Percentiles rank a stretch among this genome's conserved stretches.
Evolutionary conservation across 2,113 vertebrate genomes (phyloP).

Genomic region (Corydoras maculifer): DNA sequence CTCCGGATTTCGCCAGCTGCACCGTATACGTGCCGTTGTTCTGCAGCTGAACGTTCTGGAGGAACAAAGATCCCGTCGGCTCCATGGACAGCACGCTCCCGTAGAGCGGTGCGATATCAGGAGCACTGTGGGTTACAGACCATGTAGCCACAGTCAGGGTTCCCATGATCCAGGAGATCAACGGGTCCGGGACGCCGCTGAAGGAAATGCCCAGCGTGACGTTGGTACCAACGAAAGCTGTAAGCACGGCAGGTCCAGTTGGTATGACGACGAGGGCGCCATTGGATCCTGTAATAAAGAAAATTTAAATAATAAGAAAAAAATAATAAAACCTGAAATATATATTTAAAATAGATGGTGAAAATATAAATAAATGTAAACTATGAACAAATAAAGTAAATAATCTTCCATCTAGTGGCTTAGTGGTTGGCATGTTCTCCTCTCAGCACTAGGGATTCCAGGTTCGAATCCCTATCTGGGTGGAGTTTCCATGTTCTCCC

Average conservation of each 20-base stretch:
- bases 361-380: neutral
- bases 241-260: slow-evolving; percentile 15
- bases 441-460: too few species aligned
- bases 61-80: slow-evolving; percentile 50
- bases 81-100: slow-evolving; percentile 39
- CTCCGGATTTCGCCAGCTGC: slow-evolving; percentile 50
- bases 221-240: slow-evolving; percentile 38
- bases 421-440: too few species aligned
- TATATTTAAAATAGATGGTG: too few species aligned
- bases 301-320: neutral
- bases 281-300: slow-evolving; percentile 39
- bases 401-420: too few species aligned
- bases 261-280: slow-evolving; percentile 45
- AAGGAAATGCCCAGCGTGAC: slow-evolving; percentile 56
- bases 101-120: slow-evolving; percentile 19
- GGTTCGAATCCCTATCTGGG: too few species aligned
- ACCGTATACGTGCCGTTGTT: slow-evolving; percentile 48
- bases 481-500: too few species aligned
- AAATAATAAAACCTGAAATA: too few species aligned
- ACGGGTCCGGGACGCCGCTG: slow-evolving; percentile 42
- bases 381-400: too few species aligned
- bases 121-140: slow-evolving; percentile 25
- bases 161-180: slow-evolving; percentile 50
- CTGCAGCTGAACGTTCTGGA: slow-evolving; percentile 40
- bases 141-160: slow-evolving; percentile 44